Conservation (phyloP, 2,797 vertebrate species). For the Coreius guichenoti region DNA sequence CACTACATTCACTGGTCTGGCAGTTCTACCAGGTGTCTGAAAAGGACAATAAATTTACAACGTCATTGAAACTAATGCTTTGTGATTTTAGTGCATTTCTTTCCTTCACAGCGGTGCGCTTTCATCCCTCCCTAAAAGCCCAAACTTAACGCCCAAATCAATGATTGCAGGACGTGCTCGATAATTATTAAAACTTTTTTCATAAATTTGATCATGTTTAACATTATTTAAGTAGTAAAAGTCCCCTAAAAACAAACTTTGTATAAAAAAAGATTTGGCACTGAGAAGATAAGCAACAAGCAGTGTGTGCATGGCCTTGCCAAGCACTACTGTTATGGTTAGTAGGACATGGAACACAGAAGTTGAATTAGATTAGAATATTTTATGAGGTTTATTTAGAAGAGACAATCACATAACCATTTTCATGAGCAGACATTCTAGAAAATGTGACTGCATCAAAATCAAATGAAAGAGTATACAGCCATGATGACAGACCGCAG, state of each 20-base stretch:
- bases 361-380: background rate
- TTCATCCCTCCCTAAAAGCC: background rate
- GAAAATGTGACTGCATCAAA: background rate
- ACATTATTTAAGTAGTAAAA: background rate
- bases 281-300: background rate
- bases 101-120: background rate
- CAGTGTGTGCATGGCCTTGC: constrained; percentile 15
- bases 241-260: background rate
- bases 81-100: background rate
- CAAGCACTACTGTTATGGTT: background rate
- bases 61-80: background rate
- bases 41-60: too few species aligned
- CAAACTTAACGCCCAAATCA: background rate
- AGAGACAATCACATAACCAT: background rate
- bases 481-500: background rate
- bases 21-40: too few species aligned
- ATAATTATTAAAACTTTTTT: background rate
- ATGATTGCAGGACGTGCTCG: accelerated
- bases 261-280: background rate
- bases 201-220: background rate
- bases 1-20: too few species aligned
- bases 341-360: background rate
- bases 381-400: background rate
- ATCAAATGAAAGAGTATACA: constrained; percentile 8
- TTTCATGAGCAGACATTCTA: constrained; percentile 3